These are phyloP conservation scores for Leptinotarsa peninsularis DNA, from an alignment of 2,888 invertebrate species.

Conservation along the genomic window DNA sequence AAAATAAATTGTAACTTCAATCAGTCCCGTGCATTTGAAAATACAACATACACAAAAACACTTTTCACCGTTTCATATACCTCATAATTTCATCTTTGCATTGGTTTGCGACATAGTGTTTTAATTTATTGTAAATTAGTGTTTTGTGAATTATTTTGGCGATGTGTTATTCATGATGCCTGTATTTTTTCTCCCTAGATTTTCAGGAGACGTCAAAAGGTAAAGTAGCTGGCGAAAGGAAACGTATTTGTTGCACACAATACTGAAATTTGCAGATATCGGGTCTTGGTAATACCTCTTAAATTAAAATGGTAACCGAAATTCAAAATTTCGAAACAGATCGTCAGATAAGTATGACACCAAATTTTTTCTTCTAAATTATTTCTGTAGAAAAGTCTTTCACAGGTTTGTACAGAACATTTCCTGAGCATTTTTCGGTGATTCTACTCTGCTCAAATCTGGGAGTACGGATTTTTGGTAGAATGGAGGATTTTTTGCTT, in stretches of 20 bases:
- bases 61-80: slow-evolving; percentile 16
- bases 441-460: not conserved
- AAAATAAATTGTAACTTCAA: too few species aligned
- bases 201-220: slow-evolving; percentile 57
- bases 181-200: slow-evolving; percentile 53
- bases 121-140: slow-evolving; percentile 28
- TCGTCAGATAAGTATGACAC: slow-evolving; percentile 39
- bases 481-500: not conserved
- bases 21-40: too few species aligned
- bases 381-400: slow-evolving; percentile 2
- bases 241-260: slow-evolving; percentile 35
- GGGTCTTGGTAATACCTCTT: slow-evolving; percentile 43
- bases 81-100: slow-evolving; percentile 15
- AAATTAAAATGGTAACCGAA: slow-evolving; percentile 28
- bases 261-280: slow-evolving; percentile 41
- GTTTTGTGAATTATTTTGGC: slow-evolving; percentile 42
- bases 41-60: slow-evolving; percentile 16
- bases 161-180: slow-evolving; percentile 43
- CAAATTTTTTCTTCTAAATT: slow-evolving; percentile 19
- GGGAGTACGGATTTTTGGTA: not conserved
- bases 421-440: not conserved
- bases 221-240: slow-evolving; percentile 51
- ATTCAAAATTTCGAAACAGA: slow-evolving; percentile 28
- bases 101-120: slow-evolving; percentile 20
- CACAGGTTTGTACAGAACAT: slow-evolving; percentile 14